phyloP scores from a whole-genome alignment of 2,888 invertebrate species.

The Lasioglossum morio region DNA sequence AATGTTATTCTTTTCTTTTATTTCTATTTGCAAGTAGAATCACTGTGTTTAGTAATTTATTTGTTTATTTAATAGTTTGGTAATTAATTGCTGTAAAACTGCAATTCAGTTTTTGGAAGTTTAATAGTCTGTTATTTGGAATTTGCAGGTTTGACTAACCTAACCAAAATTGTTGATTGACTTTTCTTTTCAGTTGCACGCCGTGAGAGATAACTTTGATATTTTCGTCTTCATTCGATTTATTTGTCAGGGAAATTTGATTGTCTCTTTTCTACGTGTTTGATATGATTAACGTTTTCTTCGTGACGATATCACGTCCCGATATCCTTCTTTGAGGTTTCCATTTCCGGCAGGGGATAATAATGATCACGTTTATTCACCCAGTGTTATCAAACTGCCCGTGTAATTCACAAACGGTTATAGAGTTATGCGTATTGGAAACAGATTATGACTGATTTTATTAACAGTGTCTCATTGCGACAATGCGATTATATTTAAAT shows the following conservation, averaged over 20 bases:
- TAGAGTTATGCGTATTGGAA: background rate
- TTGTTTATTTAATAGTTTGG: background rate
- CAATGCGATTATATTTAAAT: slow-evolving; percentile 4
- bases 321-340: background rate
- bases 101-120: background rate
- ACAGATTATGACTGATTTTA: background rate
- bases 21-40: background rate
- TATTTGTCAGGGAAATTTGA: background rate
- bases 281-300: background rate
- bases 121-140: background rate
- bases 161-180: background rate
- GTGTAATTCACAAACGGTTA: slow-evolving; percentile 4
- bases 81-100: background rate
- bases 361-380: background rate
- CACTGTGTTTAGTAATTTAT: background rate
- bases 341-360: background rate
- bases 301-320: background rate
- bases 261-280: background rate
- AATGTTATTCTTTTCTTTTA: no score
- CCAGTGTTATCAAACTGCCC: slow-evolving; percentile 2
- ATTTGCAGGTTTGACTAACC: background rate
- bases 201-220: background rate
- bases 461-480: background rate
- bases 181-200: background rate
- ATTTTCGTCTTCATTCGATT: background rate